A percentile compares a stretch with the other conserved stretches of the same genome.
These are phyloP conservation scores for Otis tarda DNA, from an alignment of 2,113 vertebrate genomes.

Conservation along the genomic window DNA sequence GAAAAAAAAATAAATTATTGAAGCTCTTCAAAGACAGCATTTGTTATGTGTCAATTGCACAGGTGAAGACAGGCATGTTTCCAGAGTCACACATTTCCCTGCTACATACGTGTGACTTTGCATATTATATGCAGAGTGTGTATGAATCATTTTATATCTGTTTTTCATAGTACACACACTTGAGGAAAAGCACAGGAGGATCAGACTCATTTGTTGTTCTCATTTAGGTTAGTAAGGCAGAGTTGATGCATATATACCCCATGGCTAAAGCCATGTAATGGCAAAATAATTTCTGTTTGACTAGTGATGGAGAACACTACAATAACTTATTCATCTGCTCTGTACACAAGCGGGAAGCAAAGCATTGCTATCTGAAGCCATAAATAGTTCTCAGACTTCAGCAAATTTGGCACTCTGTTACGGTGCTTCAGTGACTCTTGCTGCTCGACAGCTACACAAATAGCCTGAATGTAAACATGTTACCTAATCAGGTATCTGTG, in stretches of 20 bases:
- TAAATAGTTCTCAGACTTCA: constrained; percentile 23
- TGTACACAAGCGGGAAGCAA: not conserved
- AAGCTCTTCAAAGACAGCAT: not conserved
- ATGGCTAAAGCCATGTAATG: not conserved
- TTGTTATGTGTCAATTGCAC: not conserved
- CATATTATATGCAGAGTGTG: not conserved
- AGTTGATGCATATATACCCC: not conserved
- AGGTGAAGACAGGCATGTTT: not conserved
- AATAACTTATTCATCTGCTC: constrained; percentile 27
- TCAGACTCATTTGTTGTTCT: not conserved
- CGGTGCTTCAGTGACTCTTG: not conserved
- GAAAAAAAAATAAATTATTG: not conserved
- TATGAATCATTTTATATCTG: not conserved
- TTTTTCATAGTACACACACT: not conserved
- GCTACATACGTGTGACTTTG: not conserved
- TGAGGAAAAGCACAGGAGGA: not conserved
- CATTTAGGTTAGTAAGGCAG: not conserved
- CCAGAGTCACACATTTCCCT: not conserved
- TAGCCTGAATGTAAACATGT: not conserved
- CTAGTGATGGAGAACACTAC: not conserved
- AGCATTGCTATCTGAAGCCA: not conserved
- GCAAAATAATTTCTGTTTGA: constrained; percentile 14
- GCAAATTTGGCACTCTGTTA: not conserved
- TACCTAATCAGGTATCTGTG: constrained; percentile 59
- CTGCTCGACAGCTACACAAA: constrained; percentile 41